These are phyloP conservation scores for Globia sparganii DNA, from an alignment of 2,888 invertebrate species.

Conservation along the genomic window DNA sequence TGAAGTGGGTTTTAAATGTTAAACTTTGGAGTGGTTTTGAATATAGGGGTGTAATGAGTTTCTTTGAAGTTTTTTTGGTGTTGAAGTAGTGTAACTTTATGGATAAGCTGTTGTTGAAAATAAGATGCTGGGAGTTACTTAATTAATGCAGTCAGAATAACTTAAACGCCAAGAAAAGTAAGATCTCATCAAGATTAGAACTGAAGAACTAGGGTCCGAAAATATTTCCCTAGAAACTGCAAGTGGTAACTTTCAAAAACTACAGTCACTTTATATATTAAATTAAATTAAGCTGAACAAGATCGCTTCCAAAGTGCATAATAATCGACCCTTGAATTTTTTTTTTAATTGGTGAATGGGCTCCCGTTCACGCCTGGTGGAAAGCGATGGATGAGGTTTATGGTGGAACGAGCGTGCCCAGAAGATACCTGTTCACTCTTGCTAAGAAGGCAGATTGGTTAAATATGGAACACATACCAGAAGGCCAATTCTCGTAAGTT, in stretches of 20 bases:
- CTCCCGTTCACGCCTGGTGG: neutral
- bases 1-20: conserved; percentile 53
- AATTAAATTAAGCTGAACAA: neutral
- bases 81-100: neutral
- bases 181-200: neutral
- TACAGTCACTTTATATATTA: neutral
- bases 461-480: neutral
- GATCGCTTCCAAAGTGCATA: neutral
- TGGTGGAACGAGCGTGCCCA: neutral
- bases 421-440: neutral
- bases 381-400: neutral
- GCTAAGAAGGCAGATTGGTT: too few species aligned
- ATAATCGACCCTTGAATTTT: neutral
- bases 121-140: neutral
- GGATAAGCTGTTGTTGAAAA: neutral
- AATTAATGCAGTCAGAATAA: neutral
- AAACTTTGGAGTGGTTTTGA: conserved; percentile 20
- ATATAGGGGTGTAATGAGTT: conserved; percentile 47
- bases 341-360: too few species aligned
- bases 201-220: neutral
- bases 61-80: conserved; percentile 32
- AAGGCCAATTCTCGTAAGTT: too few species aligned
- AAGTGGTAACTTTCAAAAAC: neutral
- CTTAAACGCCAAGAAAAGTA: neutral
- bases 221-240: neutral